Evolutionary conservation across 2,113 vertebrate genomes (phyloP).

Genomic region (Lates calcarifer): DNA sequence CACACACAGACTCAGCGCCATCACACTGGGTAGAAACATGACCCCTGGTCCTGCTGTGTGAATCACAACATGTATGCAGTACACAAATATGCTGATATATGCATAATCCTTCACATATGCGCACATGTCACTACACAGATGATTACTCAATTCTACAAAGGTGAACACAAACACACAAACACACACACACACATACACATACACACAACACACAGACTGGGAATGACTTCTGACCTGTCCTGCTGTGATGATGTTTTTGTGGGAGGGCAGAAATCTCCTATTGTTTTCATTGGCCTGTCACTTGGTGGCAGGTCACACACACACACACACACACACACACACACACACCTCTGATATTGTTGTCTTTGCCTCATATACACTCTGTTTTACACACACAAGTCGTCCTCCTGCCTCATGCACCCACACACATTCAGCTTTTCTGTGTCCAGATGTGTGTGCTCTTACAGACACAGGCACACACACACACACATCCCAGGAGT

Average conservation of each 20-base stretch:
- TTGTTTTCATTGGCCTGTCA: constrained; percentile 45
- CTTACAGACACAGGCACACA: constrained; percentile 4
- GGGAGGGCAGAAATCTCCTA: constrained; percentile 11
- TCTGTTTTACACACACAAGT: not conserved
- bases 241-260: constrained; percentile 24
- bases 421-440: not conserved
- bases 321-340: constrained; percentile 4
- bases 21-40: constrained; percentile 37
- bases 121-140: constrained; percentile 41
- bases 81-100: constrained; percentile 60
- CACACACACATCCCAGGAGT: not conserved
- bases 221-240: constrained; percentile 38
- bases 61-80: constrained; percentile 38
- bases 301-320: constrained; percentile 49
- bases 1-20: constrained; percentile 21
- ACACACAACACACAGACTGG: not conserved
- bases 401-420: not conserved
- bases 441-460: constrained; percentile 3
- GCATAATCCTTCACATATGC: constrained; percentile 47
- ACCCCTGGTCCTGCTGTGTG: constrained; percentile 44
- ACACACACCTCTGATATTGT: not conserved
- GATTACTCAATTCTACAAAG: constrained; percentile 49
- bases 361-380: not conserved
- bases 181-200: constrained; percentile 10
- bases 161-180: constrained; percentile 9